A percentile compares a stretch with the other conserved stretches of the same genome.
Evolutionary conservation across 1,140 invertebrate genomes (phyloP).

Genomic region (Drosophila asahinai): DNA sequence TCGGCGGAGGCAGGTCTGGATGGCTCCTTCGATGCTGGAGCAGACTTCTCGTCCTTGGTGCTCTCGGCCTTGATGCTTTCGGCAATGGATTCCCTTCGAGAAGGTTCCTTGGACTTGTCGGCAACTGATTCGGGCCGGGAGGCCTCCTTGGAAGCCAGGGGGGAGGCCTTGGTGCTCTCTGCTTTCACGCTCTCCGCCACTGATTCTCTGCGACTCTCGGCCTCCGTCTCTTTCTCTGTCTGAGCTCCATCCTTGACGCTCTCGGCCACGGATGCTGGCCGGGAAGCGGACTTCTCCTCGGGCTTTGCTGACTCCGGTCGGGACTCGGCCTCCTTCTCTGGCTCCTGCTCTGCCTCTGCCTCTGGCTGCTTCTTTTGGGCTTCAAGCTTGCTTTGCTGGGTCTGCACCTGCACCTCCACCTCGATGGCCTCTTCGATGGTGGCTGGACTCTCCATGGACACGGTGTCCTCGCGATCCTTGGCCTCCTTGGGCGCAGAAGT

Average conservation of each 20-base stretch:
- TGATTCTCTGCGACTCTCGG: slow-evolving; percentile 28
- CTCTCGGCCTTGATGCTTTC: slow-evolving; percentile 25
- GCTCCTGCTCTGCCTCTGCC: slow-evolving; percentile 42
- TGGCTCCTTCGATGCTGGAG: slow-evolving; percentile 17
- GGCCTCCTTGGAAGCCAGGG: slow-evolving; percentile 46
- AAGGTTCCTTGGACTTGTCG: slow-evolving; percentile 32
- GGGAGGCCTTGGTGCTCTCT: slow-evolving; percentile 23
- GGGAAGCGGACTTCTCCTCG: slow-evolving; percentile 27
- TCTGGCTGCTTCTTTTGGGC: slow-evolving; percentile 28
- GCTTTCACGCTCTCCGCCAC: slow-evolving; percentile 30
- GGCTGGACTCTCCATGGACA: slow-evolving; percentile 75
- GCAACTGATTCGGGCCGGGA: slow-evolving; percentile 55
- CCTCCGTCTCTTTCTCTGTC: neutral
- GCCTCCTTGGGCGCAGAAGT: slow-evolving; percentile 29
- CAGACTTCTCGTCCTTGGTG: slow-evolving; percentile 20
- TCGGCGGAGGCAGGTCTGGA: slow-evolving; percentile 31
- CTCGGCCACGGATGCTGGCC: slow-evolving; percentile 35
- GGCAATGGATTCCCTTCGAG: slow-evolving; percentile 36
- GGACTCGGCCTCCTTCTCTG: slow-evolving; percentile 4
- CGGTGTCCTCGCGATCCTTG: slow-evolving; percentile 74
- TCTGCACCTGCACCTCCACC: slow-evolving; percentile 69
- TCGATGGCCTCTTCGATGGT: slow-evolving; percentile 84
- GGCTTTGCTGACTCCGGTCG: slow-evolving; percentile 7
- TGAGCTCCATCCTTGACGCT: slow-evolving; percentile 36
- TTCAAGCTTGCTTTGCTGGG: slow-evolving; percentile 34